phyloP scores from a whole-genome alignment of 2,888 invertebrate species.

The Incurvaria masculella region DNA sequence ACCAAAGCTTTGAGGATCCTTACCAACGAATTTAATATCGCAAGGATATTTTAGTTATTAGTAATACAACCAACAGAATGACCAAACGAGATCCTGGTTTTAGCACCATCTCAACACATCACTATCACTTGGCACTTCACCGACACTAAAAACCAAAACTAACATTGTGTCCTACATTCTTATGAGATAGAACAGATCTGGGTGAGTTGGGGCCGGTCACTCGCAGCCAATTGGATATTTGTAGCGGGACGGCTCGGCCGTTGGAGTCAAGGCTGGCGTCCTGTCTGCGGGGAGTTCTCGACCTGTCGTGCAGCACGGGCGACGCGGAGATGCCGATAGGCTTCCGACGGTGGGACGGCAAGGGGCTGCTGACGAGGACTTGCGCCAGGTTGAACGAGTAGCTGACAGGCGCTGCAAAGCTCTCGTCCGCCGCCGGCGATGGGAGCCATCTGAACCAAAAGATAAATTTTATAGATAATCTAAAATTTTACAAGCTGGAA shows the following conservation, averaged over 20 bases:
- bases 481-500: no score
- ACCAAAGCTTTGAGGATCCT: no score
- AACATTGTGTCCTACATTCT: conserved; percentile 37
- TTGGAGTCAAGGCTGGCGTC: not conserved
- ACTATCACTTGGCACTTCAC: no score
- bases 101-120: no score
- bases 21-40: no score
- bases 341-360: conserved; percentile 6
- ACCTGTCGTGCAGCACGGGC: conserved; percentile 28
- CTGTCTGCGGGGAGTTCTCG: conserved; percentile 6
- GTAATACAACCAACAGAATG: no score
- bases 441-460: conserved; percentile 25
- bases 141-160: conserved; percentile 47
- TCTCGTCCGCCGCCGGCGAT: conserved; percentile 18
- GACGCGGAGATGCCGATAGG: conserved; percentile 21
- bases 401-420: conserved; percentile 14
- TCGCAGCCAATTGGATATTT: conserved; percentile 54
- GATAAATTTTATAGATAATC: not conserved
- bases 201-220: conserved; percentile 61
- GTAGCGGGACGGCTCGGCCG: conserved; percentile 13
- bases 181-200: conserved; percentile 33
- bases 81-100: no score
- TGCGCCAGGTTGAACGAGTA: conserved; percentile 12
- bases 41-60: no score
- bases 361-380: conserved; percentile 8